Percentiles rank a stretch among this genome's conserved stretches.
phyloP scores from a whole-genome alignment of 1,140 invertebrate genomes.

The Drosophila parvula region DNA sequence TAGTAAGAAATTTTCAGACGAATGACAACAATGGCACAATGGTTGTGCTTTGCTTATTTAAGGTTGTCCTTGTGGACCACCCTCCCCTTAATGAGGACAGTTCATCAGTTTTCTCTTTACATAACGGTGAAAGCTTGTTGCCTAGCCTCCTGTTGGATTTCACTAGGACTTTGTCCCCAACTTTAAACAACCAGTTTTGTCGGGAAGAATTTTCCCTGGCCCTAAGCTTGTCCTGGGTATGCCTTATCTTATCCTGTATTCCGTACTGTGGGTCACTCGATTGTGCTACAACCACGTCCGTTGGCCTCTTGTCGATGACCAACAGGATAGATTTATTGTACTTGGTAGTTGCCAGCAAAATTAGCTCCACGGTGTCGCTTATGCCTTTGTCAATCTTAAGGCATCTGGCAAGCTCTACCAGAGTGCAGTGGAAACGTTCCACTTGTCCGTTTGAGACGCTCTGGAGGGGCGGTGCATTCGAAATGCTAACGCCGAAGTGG shows the following conservation, averaged over 20 bases:
- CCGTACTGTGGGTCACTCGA: slow-evolving; percentile 1
- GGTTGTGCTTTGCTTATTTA: no score
- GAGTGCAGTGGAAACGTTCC: no score
- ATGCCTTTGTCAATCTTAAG: slow-evolving; percentile 6
- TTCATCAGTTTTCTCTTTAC: background rate
- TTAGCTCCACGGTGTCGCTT: background rate
- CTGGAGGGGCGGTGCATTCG: background rate
- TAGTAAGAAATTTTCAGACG: no score
- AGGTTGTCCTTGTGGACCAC: no score
- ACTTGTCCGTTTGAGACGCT: background rate
- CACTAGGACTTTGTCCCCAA: background rate
- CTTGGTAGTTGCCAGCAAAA: background rate
- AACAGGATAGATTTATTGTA: slow-evolving; percentile 14
- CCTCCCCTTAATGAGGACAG: background rate
- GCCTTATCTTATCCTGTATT: background rate
- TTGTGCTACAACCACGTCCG: background rate
- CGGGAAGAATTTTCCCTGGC: background rate
- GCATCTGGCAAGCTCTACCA: no score
- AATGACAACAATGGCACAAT: no score
- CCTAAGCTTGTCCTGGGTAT: background rate
- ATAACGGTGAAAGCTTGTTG: background rate
- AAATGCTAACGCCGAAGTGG: background rate
- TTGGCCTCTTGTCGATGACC: no score
- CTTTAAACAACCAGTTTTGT: slow-evolving; percentile 6
- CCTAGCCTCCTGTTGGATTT: background rate